Evolutionary conservation across 1,140 invertebrate genomes (phyloP).

Genomic region (Drosophila funebris): DNA sequence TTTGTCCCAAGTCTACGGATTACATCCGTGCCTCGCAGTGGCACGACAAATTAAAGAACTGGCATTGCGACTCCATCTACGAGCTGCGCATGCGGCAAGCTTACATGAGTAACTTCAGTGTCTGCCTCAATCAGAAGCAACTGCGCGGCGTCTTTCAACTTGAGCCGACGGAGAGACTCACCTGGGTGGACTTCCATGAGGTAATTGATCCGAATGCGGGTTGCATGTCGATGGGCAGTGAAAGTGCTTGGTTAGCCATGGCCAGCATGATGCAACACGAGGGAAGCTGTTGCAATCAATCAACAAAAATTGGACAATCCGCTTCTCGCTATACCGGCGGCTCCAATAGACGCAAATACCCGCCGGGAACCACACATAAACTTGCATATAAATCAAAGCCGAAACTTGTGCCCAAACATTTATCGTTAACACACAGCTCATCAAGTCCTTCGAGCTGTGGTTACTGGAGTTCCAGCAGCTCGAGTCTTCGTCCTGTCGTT

Average conservation of each 20-base stretch:
- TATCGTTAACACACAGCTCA: not conserved
- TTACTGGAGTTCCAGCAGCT: not conserved
- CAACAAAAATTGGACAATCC: not conserved
- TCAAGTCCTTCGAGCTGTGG: not conserved
- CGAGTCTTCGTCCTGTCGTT: not conserved
- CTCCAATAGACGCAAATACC: not conserved
- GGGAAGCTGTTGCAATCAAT: not conserved
- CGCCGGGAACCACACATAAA: not conserved
- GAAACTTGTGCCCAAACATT: slow-evolving; percentile 19
- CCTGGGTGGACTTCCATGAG: slow-evolving; percentile 50
- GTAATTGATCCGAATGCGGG: not conserved
- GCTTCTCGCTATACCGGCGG: slow-evolving; percentile 1
- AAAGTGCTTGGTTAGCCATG: slow-evolving; percentile 17
- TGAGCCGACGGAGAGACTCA: slow-evolving; percentile 34
- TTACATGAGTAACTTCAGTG: slow-evolving; percentile 68
- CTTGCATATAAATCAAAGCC: slow-evolving; percentile 6
- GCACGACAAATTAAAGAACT: slow-evolving; percentile 51
- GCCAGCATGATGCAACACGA: not conserved
- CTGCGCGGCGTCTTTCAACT: slow-evolving; percentile 48
- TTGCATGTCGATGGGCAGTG: not conserved
- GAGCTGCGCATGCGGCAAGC: slow-evolving; percentile 58
- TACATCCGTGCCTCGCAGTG: slow-evolving; percentile 36
- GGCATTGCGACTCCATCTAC: slow-evolving; percentile 27
- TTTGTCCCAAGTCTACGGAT: slow-evolving; percentile 32
- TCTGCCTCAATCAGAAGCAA: slow-evolving; percentile 51